Conservation (phyloP, 2,113 vertebrate genomes). For the Calyptomena viridis region DNA sequence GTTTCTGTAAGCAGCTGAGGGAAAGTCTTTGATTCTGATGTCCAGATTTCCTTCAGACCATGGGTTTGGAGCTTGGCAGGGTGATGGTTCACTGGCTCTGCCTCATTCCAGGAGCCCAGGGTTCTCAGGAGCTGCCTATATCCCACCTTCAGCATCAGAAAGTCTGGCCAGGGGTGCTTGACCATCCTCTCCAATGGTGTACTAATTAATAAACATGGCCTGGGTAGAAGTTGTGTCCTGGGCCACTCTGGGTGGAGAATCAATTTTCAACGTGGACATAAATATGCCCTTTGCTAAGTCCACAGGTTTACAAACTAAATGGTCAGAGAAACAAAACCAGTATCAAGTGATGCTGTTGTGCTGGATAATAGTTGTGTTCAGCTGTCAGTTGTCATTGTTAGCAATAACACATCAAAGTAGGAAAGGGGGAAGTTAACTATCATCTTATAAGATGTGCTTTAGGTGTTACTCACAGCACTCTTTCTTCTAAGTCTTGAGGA, state of each 20-base stretch:
- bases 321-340: not conserved
- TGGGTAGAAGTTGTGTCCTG: not conserved
- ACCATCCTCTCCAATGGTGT: not conserved
- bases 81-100: not conserved
- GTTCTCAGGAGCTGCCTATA: not conserved
- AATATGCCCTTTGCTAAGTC: not conserved
- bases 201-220: not conserved
- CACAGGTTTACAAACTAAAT: not conserved
- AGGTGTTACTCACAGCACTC: not conserved
- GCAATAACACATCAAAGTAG: not conserved
- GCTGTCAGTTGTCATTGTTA: not conserved
- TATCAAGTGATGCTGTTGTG: not conserved
- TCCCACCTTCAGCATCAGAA: not conserved
- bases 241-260: not conserved
- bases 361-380: not conserved
- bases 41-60: not conserved
- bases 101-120: not conserved
- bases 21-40: not conserved
- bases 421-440: not conserved
- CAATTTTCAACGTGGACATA: not conserved
- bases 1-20: not conserved
- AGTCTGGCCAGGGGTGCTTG: not conserved
- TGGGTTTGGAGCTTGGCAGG: not conserved
- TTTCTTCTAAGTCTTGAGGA: not conserved
- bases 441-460: not conserved